Conservation (phyloP, 1,140 invertebrate genomes). For the Lineus longissimus region DNA sequence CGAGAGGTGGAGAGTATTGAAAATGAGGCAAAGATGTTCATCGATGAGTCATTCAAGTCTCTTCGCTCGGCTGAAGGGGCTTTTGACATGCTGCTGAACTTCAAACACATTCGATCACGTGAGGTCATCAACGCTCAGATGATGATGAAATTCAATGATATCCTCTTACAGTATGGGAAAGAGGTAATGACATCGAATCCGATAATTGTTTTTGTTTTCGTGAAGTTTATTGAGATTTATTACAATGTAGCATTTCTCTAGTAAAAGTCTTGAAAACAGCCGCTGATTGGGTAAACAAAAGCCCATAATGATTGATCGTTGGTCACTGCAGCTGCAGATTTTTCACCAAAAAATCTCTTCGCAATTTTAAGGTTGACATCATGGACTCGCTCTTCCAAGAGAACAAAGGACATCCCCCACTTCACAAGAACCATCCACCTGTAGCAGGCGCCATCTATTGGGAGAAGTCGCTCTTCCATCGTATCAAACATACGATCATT, state of each 20-base stretch:
- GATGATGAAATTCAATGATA: conserved; percentile 75
- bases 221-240: background rate
- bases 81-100: conserved; percentile 73
- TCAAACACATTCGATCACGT: conserved; percentile 73
- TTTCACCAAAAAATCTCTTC: too few relatives aligned
- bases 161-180: conserved; percentile 76
- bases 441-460: conserved; percentile 78
- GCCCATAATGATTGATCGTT: background rate
- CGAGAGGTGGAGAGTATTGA: conserved; percentile 71
- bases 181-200: conserved; percentile 61
- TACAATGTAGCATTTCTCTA: too few relatives aligned
- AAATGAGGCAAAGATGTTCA: conserved; percentile 76
- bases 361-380: conserved; percentile 41
- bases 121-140: conserved; percentile 68
- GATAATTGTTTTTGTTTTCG: conserved; percentile 7
- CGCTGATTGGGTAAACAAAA: background rate
- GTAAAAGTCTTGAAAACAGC: too few relatives aligned
- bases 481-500: conserved; percentile 72
- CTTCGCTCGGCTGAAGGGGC: conserved; percentile 76
- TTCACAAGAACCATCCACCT: conserved; percentile 72
- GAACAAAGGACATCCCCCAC: conserved; percentile 65
- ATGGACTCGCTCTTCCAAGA: conserved; percentile 60
- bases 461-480: conserved; percentile 71
- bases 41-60: conserved; percentile 78
- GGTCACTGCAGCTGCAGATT: too few relatives aligned